Conservation (phyloP, 2,888 invertebrate genomes). For the Ashinkailepas kermadecensis region DNA sequence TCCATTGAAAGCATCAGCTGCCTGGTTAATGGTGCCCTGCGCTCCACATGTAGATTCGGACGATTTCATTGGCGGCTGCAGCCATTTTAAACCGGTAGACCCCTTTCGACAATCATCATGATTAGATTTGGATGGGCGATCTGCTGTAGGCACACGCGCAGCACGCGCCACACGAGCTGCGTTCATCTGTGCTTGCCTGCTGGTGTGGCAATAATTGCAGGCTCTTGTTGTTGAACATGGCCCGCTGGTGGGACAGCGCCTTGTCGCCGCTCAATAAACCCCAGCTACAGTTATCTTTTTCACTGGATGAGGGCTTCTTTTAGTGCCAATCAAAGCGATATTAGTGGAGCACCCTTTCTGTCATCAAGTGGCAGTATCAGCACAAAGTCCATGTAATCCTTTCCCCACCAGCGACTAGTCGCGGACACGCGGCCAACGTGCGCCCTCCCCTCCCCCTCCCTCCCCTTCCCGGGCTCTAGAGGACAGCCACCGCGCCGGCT, state of each 20-base stretch:
- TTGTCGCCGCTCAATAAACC: slow-evolving; percentile 13
- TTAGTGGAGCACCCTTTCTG: not conserved
- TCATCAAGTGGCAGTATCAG: slow-evolving; percentile 1
- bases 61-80: slow-evolving; percentile 21
- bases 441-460: not conserved
- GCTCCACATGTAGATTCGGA: slow-evolving; percentile 1
- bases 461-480: not conserved
- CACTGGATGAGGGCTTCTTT: not conserved
- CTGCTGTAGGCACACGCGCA: not conserved
- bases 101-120: slow-evolving; percentile 21
- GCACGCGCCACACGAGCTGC: not conserved
- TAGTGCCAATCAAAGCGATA: slow-evolving; percentile 23
- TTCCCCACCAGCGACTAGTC: not conserved
- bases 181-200: not conserved
- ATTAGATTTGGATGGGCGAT: slow-evolving; percentile 18
- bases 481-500: not conserved
- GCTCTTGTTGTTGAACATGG: not conserved
- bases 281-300: slow-evolving; percentile 14
- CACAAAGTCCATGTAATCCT: slow-evolving; percentile 17
- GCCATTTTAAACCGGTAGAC: slow-evolving; percentile 18
- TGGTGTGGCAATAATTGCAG: slow-evolving; percentile 10
- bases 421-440: not conserved
- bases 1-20: slow-evolving; percentile 20
- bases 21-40: slow-evolving; percentile 5
- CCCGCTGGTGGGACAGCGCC: not conserved